Conservation (phyloP, 2,797 vertebrate species). For the Siniperca obscura region DNA sequence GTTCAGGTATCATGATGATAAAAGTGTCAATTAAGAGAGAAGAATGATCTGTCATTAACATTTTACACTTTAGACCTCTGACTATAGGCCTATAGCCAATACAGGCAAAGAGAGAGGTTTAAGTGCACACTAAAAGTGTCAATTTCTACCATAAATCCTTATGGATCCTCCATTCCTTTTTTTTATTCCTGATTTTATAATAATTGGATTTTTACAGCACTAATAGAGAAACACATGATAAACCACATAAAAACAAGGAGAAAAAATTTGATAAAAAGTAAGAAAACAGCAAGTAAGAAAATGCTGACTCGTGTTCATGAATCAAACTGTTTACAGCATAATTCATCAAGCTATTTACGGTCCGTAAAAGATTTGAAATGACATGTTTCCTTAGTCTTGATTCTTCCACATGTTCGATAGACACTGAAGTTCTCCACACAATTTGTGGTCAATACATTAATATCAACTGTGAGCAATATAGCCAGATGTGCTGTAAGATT, state of each 20-base stretch:
- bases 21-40: neutral
- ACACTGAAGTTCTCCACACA: constrained; percentile 14
- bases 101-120: neutral
- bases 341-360: neutral
- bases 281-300: neutral
- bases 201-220: neutral
- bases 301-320: neutral
- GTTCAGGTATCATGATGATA: neutral
- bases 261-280: neutral
- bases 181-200: neutral
- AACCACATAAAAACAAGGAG: neutral
- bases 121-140: neutral
- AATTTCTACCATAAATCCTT: neutral
- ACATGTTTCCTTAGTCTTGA: neutral
- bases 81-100: neutral
- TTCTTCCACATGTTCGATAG: constrained; percentile 1
- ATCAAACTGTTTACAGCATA: neutral
- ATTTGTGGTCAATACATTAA: constrained; percentile 8
- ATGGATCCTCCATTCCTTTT: no score
- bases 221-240: neutral
- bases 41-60: neutral
- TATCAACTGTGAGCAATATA: constrained; percentile 17
- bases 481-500: constrained; percentile 8
- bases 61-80: neutral
- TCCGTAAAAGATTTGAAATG: neutral